Base-by-base conservation (phyloP, 2,797 vertebrate species). In the Eremophila alpestris region DNA sequence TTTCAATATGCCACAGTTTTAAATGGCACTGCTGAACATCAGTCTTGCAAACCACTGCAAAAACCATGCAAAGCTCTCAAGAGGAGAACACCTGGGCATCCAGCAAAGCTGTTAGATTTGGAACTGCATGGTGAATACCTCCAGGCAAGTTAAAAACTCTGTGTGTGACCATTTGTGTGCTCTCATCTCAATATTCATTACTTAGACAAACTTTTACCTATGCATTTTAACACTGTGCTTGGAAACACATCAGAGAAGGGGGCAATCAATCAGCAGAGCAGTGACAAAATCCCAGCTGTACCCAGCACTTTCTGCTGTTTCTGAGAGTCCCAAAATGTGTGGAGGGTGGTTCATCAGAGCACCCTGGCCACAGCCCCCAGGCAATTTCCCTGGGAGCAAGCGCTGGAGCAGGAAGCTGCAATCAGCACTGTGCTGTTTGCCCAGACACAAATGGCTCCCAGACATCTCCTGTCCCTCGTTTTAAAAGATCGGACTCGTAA, bases 371-470 rank as follows among this genome's bases (percentile, higher is more conserved):
- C 51, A 65, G 52, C 19, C 78, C 27, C 0, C 0, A 52, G 17
- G 34, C 54, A 90, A 69, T 22, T 70, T 49, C 41, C 41, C 41
- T 43, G 6, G 7, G 62, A 84, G 27, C 14, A 30, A 76, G 71
- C 1, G 0, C 24, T 34, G 30, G 49, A 45, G 41, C 38, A 43
- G 46, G 65, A 77, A 67, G 52, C 14, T 70, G 90, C 73, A 77
- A 32, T 93, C 79, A 82, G 18, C 15, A 11, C 21, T 2, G 4
- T 21, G 56, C 21, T 7, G 71, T 30, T 49, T 75, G 63, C 64
- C 75, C 94, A 88, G 79, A 62, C 59, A 83, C 14, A 89, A 91
- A 59, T 13, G 23, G 36, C 30, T 82, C 59, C 80, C 90, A 95
- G 77, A 95, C 54, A 65, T 51, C 70, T 79, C 55, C 82, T 92